Evolutionary conservation across 2,113 vertebrate genomes (phyloP).

Genomic region (Anseranas semipalmata): DNA sequence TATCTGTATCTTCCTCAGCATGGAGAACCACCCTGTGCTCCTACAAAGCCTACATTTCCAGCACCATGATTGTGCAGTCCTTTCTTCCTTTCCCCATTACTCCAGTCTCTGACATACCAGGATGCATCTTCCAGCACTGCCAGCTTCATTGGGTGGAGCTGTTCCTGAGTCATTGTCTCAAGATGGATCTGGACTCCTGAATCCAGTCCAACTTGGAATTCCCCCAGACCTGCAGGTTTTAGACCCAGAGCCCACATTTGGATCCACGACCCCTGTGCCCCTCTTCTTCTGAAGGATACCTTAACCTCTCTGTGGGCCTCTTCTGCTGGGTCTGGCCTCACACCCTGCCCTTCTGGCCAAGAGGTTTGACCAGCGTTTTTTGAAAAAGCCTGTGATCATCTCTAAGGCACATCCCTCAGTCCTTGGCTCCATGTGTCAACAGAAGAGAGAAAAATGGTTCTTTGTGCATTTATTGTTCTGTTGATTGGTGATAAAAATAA

Average conservation of each 20-base stretch:
- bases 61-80: background rate
- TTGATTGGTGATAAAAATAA: background rate
- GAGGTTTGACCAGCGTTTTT: background rate
- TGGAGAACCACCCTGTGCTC: background rate
- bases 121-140: background rate
- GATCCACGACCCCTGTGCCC: background rate
- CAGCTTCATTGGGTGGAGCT: background rate
- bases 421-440: background rate
- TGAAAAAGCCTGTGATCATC: background rate
- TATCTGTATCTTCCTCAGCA: background rate
- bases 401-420: fast-evolving
- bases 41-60: background rate
- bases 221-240: background rate
- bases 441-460: background rate
- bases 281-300: background rate
- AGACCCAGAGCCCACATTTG: background rate
- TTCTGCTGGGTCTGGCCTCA: background rate
- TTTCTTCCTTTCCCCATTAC: background rate
- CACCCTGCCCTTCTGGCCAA: background rate
- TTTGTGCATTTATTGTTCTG: background rate
- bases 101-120: background rate
- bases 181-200: background rate
- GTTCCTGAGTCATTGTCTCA: background rate
- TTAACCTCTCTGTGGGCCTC: fast-evolving
- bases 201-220: background rate